phyloP scores from a whole-genome alignment of 2,888 invertebrate species.

The Theretra japonica region DNA sequence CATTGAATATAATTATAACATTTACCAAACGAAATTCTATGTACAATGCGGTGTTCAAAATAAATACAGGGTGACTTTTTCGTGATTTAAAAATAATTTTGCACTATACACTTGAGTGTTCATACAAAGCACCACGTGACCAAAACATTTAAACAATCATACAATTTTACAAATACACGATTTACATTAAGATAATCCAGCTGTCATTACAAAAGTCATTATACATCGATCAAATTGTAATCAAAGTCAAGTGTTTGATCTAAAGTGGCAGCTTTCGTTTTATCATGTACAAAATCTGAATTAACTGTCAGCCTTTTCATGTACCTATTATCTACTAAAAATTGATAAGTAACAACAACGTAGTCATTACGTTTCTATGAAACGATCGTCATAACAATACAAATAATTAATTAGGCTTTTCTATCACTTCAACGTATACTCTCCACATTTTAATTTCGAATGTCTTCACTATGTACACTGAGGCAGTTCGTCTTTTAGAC shows the following conservation, averaged over 20 bases:
- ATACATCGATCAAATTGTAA: constrained; percentile 20
- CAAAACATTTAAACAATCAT: constrained; percentile 28
- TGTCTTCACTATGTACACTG: constrained; percentile 61
- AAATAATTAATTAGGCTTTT: constrained; percentile 79
- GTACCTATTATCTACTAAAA: constrained; percentile 80
- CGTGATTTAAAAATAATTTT: constrained; percentile 10
- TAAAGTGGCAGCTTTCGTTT: constrained; percentile 60
- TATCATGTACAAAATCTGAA: constrained; percentile 69
- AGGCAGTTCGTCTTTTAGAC: constrained; percentile 73
- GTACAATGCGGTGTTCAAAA: constrained; percentile 13
- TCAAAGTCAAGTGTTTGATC: constrained; percentile 33
- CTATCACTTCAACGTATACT: constrained; percentile 84
- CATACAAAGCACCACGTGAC: constrained; percentile 16
- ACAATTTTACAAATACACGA: constrained; percentile 37
- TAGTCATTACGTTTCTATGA: constrained; percentile 81
- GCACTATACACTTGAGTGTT: constrained; percentile 11
- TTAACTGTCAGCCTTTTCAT: constrained; percentile 81
- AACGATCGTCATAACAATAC: constrained; percentile 77
- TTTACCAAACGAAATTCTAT: constrained; percentile 21
- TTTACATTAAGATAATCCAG: constrained; percentile 27
- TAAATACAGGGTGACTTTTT: constrained; percentile 11
- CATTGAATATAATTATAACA: constrained; percentile 45
- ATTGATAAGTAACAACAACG: constrained; percentile 79
- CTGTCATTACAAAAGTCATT: constrained; percentile 20
- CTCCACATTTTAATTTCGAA: constrained; percentile 58